These are phyloP conservation scores for Geophilus truncorum DNA, from an alignment of 2,888 invertebrate species.

Conservation along the genomic window DNA sequence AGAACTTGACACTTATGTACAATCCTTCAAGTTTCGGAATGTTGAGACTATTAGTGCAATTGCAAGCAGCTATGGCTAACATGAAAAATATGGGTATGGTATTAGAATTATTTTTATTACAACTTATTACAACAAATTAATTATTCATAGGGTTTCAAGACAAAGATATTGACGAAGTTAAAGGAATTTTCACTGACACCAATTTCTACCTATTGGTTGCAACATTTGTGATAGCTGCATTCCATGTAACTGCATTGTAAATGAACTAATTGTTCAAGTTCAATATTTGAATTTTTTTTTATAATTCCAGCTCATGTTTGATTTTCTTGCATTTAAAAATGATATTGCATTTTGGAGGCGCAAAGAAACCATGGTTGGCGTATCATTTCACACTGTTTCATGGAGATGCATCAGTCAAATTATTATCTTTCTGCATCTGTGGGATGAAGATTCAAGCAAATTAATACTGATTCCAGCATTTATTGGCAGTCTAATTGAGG, in stretches of 20 bases:
- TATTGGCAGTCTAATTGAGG: conserved; percentile 83
- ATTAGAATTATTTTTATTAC: no score
- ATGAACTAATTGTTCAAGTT: neutral
- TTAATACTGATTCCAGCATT: conserved; percentile 80
- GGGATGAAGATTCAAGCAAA: conserved; percentile 87
- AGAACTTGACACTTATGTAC: conserved; percentile 55
- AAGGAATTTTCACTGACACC: conserved; percentile 92
- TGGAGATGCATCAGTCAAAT: conserved; percentile 86
- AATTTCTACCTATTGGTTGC: conserved; percentile 84
- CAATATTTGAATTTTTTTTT: conserved; percentile 40
- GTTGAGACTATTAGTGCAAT: conserved; percentile 64
- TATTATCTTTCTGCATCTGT: conserved; percentile 82
- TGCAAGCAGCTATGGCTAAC: conserved; percentile 66
- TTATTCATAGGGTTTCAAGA: conserved; percentile 87
- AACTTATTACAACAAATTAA: no score
- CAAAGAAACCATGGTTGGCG: conserved; percentile 73
- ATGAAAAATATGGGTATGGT: conserved; percentile 53
- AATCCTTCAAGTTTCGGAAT: conserved; percentile 74
- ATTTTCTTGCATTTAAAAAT: conserved; percentile 96
- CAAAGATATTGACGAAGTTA: conserved; percentile 94
- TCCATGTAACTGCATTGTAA: conserved; percentile 87
- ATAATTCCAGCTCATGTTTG: conserved; percentile 74
- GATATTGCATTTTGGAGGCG: conserved; percentile 92
- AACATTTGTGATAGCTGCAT: conserved; percentile 82
- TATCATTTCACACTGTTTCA: conserved; percentile 80